Evolutionary conservation across 2,797 vertebrate genomes (phyloP).

Genomic region (Microcaecilia unicolor): DNA sequence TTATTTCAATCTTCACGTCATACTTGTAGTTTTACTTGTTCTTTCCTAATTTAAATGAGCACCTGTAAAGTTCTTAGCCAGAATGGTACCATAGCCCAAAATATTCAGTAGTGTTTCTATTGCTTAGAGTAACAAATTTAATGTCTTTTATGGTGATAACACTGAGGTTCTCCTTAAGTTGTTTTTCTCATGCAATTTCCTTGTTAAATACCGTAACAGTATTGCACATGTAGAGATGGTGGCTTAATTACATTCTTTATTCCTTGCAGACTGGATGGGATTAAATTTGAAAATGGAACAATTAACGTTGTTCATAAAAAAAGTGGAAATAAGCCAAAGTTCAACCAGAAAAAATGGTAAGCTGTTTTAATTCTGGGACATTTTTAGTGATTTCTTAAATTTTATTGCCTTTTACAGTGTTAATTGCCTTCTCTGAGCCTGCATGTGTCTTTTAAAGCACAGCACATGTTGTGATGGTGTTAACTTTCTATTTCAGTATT

Average conservation of each 20-base stretch:
- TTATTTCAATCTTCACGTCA: too few species aligned
- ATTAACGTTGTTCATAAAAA: conserved; percentile 73
- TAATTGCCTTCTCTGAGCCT: too few species aligned
- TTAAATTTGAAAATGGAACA: conserved; percentile 79
- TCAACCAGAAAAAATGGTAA: conserved; percentile 80
- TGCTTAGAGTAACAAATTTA: background rate
- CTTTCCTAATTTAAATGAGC: too few species aligned
- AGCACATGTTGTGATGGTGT: too few species aligned
- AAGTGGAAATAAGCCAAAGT: conserved; percentile 68
- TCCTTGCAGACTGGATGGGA: conserved; percentile 75
- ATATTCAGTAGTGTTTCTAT: too few species aligned
- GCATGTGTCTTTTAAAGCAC: too few species aligned
- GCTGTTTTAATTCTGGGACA: conserved; percentile 10
- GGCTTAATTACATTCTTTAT: background rate
- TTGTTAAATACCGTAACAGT: background rate
- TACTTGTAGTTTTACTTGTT: too few species aligned
- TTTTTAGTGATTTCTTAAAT: too few species aligned
- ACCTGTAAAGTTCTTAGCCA: too few species aligned
- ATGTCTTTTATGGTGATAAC: background rate
- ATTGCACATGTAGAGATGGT: background rate
- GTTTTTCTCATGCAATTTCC: background rate
- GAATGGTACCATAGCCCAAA: too few species aligned
- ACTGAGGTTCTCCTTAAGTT: background rate
- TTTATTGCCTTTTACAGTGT: too few species aligned
- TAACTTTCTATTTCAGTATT: too few species aligned